These are phyloP conservation scores for Formica aserva DNA, from an alignment of 2,888 invertebrate genomes.

Conservation along the genomic window DNA sequence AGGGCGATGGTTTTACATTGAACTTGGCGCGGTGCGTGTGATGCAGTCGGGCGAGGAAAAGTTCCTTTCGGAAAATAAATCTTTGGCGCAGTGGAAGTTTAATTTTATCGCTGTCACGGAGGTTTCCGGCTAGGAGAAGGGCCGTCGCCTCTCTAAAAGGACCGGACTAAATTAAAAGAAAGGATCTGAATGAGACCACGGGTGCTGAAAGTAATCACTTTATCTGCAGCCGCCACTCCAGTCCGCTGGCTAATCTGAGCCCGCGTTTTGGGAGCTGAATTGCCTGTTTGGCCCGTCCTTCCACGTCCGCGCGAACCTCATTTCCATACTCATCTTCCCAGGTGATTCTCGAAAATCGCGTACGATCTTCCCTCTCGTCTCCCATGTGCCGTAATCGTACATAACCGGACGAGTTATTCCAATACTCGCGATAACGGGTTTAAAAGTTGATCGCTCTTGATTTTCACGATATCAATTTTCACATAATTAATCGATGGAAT, in stretches of 20 bases:
- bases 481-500: neutral
- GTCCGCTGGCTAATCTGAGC: constrained; percentile 73
- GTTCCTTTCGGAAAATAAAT: constrained; percentile 73
- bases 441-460: constrained; percentile 6
- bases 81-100: constrained; percentile 70
- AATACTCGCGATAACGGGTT: constrained; percentile 42
- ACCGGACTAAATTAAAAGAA: constrained; percentile 78
- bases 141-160: constrained; percentile 68
- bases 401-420: constrained; percentile 39
- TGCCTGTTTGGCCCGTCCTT: constrained; percentile 54
- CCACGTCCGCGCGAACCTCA: constrained; percentile 53
- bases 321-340: constrained; percentile 68
- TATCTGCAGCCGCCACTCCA: constrained; percentile 77
- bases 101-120: constrained; percentile 77
- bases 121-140: constrained; percentile 54
- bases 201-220: constrained; percentile 79
- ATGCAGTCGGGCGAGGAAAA: constrained; percentile 54
- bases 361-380: constrained; percentile 26
- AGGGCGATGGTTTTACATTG: constrained; percentile 45
- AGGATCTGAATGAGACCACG: constrained; percentile 78
- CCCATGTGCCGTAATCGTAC: constrained; percentile 25
- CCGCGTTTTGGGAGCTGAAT: constrained; percentile 69
- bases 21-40: constrained; percentile 55
- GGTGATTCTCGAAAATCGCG: constrained; percentile 52
- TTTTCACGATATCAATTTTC: neutral